phyloP scores from a whole-genome alignment of 1,140 invertebrate species.

The Contarinia nasturtii region DNA sequence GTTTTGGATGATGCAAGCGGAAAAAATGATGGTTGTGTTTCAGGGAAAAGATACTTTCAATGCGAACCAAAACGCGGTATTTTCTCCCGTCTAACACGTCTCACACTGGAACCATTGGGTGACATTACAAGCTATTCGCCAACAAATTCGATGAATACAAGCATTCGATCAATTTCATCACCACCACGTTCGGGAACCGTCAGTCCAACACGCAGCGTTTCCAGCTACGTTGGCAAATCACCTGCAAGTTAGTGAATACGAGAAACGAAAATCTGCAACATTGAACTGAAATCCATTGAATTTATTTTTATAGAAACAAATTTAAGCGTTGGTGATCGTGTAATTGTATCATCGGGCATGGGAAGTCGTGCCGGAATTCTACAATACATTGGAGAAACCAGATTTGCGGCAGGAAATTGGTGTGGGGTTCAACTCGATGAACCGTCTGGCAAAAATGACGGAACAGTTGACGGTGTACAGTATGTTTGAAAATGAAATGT shows the following conservation, averaged over 20 bases:
- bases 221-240: constrained; percentile 23
- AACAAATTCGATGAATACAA: background rate
- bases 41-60: constrained; percentile 80
- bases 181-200: constrained; percentile 21
- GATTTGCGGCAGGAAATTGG: constrained; percentile 84
- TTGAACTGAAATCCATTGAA: background rate
- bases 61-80: constrained; percentile 85
- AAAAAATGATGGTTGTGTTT: constrained; percentile 94
- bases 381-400: constrained; percentile 63
- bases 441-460: constrained; percentile 87
- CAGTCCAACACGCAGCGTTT: constrained; percentile 28
- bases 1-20: constrained; percentile 87
- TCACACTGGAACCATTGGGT: constrained; percentile 49
- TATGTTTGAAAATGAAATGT: constrained; percentile 14
- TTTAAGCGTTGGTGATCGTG: constrained; percentile 69
- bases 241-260: constrained; percentile 16
- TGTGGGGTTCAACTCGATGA: constrained; percentile 90
- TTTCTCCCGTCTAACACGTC: constrained; percentile 74
- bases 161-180: constrained; percentile 10
- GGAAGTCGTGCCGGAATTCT: constrained; percentile 78
- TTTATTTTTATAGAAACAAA: constrained; percentile 20
- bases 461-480: constrained; percentile 73
- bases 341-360: constrained; percentile 64
- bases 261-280: background rate
- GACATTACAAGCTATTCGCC: constrained; percentile 24